A percentile compares a stretch with the other conserved stretches of the same genome.
Conservation (phyloP, 2,888 invertebrate species). For the Clostera curtula region DNA sequence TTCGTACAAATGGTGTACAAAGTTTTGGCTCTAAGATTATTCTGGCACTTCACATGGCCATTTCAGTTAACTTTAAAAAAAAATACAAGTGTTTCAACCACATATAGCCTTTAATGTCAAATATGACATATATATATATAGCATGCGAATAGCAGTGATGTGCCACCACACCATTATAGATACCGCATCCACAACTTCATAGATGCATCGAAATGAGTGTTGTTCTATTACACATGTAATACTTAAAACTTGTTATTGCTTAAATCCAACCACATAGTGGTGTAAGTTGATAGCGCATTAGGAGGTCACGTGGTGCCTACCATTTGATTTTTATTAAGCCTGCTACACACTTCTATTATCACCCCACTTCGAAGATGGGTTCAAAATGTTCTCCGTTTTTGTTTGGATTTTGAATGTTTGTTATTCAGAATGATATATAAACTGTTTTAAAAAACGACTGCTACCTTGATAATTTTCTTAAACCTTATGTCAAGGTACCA, state of each 20-base stretch:
- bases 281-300: constrained; percentile 21
- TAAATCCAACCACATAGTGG: constrained; percentile 23
- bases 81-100: no score
- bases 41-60: no score
- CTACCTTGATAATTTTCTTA: no score
- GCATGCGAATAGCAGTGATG: background rate
- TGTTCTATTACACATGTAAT: constrained; percentile 36
- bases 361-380: no score
- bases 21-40: no score
- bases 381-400: no score
- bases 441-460: background rate
- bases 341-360: no score
- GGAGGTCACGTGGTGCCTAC: no score
- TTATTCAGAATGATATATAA: background rate
- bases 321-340: no score
- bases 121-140: background rate
- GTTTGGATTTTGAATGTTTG: constrained; percentile 3
- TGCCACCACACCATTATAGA: background rate
- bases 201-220: constrained; percentile 22
- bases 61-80: no score
- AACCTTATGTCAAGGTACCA: no score
- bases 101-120: background rate
- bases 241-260: constrained; percentile 37
- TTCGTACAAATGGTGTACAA: no score
- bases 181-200: constrained; percentile 25